phyloP scores from a whole-genome alignment of 2,888 invertebrate genomes.

The Drosophila affinis region DNA sequence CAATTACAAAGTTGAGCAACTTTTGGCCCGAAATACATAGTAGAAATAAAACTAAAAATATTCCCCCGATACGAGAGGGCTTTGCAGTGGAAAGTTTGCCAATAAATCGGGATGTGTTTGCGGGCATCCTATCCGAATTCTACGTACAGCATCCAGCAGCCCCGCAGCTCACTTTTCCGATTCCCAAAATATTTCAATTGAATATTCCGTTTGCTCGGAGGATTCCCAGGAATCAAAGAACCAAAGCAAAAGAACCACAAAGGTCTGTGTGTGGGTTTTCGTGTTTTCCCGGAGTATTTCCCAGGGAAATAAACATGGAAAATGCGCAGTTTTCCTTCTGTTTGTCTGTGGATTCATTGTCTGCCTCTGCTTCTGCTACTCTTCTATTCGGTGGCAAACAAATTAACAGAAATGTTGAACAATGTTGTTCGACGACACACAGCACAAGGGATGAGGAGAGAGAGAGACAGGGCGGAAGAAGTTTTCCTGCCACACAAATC shows the following conservation, averaged over 20 bases:
- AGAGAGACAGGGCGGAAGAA: conserved; percentile 8
- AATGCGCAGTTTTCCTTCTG: conserved; percentile 21
- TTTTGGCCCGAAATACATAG: not conserved
- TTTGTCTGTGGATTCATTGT: conserved; percentile 31
- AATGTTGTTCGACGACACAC: conserved; percentile 16
- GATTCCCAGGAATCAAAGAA: conserved; percentile 4
- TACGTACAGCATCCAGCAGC: conserved; percentile 11
- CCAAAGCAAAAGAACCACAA: conserved; percentile 10
- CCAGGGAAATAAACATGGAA: conserved; percentile 24
- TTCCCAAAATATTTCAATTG: conserved; percentile 22
- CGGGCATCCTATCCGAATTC: conserved; percentile 7
- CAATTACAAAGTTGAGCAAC: conserved; percentile 38
- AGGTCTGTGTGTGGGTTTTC: conserved; percentile 33
- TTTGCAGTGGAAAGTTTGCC: conserved; percentile 27
- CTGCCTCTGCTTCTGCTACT: conserved; percentile 4
- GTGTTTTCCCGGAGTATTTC: conserved; percentile 22
- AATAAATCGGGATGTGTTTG: conserved; percentile 35
- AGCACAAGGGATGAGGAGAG: not conserved
- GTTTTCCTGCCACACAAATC: conserved; percentile 44
- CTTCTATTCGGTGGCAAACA: conserved; percentile 21
- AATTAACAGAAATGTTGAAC: conserved; percentile 41
- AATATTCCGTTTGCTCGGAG: conserved; percentile 29
- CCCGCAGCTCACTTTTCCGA: not conserved
- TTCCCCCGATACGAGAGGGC: not conserved
- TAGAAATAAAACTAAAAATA: conserved; percentile 1